Evolutionary conservation across 2,113 vertebrate genomes (phyloP).

Genomic region (Prinia subflava): DNA sequence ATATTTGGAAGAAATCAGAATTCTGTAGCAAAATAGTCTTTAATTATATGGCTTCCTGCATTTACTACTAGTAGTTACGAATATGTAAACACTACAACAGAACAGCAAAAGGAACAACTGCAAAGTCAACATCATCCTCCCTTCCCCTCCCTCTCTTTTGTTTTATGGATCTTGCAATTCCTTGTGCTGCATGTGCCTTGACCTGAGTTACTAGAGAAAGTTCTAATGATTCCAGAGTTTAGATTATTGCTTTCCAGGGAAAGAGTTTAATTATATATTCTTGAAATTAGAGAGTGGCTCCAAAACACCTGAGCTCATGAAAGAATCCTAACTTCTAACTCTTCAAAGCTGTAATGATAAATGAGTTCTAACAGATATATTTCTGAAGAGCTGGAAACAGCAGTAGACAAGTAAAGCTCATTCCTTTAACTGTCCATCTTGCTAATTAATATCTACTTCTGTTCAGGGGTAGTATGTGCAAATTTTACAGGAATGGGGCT

Average conservation of each 20-base stretch:
- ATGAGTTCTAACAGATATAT: background rate
- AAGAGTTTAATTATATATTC: background rate
- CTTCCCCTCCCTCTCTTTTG: background rate
- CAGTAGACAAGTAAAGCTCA: background rate
- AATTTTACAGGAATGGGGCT: background rate
- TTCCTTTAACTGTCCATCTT: background rate
- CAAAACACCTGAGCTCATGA: background rate
- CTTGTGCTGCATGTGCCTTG: background rate
- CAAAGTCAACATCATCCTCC: background rate
- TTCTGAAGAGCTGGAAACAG: background rate
- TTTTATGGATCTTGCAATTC: background rate
- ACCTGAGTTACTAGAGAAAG: background rate
- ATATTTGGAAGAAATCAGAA: background rate
- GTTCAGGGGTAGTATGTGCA: background rate
- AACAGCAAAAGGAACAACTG: background rate
- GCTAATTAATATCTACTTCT: background rate
- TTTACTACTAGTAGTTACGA: background rate
- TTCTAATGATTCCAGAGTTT: background rate
- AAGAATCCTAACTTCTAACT: background rate
- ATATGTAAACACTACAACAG: background rate
- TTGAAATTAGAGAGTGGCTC: background rate
- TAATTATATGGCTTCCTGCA: background rate
- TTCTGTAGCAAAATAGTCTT: background rate
- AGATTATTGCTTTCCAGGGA: background rate
- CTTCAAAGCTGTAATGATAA: background rate